A percentile compares a stretch with the other conserved stretches of the same genome.
Evolutionary conservation across 2,888 invertebrate species (phyloP).

Genomic region (Callyntrura guangdongensis): DNA sequence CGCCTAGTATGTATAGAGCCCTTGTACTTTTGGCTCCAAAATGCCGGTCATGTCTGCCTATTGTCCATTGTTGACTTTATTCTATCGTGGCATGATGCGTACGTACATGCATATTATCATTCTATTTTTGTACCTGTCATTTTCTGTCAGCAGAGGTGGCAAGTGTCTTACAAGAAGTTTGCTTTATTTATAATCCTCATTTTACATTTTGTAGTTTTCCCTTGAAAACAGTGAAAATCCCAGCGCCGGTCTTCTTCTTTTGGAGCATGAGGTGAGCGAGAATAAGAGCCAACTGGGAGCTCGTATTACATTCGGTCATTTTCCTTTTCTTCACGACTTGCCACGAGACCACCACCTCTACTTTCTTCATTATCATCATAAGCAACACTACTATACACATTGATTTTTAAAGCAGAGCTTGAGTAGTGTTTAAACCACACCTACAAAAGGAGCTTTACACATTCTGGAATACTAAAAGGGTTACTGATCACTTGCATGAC

Average conservation of each 20-base stretch:
- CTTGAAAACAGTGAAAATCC: not conserved
- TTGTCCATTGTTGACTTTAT: too few species aligned
- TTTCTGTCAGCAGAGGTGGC: not conserved
- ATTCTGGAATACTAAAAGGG: too few species aligned
- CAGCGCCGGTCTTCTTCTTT: conserved; percentile 25
- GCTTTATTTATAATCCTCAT: not conserved
- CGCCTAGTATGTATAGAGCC: too few species aligned
- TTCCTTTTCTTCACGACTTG: conserved; percentile 11
- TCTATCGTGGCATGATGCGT: too few species aligned
- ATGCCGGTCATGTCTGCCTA: too few species aligned
- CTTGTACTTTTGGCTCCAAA: too few species aligned
- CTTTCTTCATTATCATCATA: conserved; percentile 1
- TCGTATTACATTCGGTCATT: not conserved
- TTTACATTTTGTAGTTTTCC: not conserved
- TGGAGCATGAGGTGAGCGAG: conserved; percentile 61
- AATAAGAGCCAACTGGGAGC: conserved; percentile 47
- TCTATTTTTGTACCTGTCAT: too few species aligned
- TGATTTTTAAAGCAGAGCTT: not conserved
- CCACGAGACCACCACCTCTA: not conserved
- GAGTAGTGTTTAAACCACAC: not conserved
- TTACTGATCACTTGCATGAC: too few species aligned
- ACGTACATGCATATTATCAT: too few species aligned
- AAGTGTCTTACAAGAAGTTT: not conserved
- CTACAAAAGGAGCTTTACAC: not conserved
- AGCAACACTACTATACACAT: not conserved